A percentile compares a stretch with the other conserved stretches of the same genome.
These are phyloP conservation scores for Ameiurus melas DNA, from an alignment of 2,113 vertebrate genomes.

Conservation along the genomic window DNA sequence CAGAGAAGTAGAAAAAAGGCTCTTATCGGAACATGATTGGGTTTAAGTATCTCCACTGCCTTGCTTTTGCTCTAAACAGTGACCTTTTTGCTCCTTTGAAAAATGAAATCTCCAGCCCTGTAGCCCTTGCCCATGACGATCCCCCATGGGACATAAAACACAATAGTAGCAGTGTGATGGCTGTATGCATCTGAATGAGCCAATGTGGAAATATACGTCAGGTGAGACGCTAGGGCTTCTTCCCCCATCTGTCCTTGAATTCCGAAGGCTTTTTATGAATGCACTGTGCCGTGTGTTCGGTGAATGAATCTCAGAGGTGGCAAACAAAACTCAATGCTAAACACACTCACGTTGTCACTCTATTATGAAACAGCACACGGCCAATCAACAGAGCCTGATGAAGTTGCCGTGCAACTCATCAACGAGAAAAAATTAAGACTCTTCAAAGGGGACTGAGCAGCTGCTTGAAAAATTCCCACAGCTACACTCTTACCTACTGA, in stretches of 20 bases:
- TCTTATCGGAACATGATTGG: conserved; percentile 57
- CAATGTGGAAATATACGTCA: conserved; percentile 60
- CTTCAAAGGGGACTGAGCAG: conserved; percentile 20
- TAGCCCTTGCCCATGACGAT: conserved; percentile 64
- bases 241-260: conserved; percentile 50
- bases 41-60: conserved; percentile 39
- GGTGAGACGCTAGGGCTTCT: conserved; percentile 48
- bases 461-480: conserved; percentile 30
- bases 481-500: conserved; percentile 14
- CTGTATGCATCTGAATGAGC: conserved; percentile 63
- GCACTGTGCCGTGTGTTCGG: conserved; percentile 27
- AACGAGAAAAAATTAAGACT: conserved; percentile 21
- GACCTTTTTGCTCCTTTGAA: conserved; percentile 63
- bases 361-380: neutral
- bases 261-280: conserved; percentile 49
- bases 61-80: conserved; percentile 42
- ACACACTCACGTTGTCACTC: neutral
- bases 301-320: conserved; percentile 32
- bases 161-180: conserved; percentile 55
- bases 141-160: conserved; percentile 59
- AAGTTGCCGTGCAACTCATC: conserved; percentile 28
- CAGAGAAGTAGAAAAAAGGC: conserved; percentile 37
- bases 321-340: neutral
- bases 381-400: conserved; percentile 38
- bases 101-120: conserved; percentile 54